Evolutionary conservation across 2,888 invertebrate genomes (phyloP).

Genomic region (Brachypalpus laphriformis): DNA sequence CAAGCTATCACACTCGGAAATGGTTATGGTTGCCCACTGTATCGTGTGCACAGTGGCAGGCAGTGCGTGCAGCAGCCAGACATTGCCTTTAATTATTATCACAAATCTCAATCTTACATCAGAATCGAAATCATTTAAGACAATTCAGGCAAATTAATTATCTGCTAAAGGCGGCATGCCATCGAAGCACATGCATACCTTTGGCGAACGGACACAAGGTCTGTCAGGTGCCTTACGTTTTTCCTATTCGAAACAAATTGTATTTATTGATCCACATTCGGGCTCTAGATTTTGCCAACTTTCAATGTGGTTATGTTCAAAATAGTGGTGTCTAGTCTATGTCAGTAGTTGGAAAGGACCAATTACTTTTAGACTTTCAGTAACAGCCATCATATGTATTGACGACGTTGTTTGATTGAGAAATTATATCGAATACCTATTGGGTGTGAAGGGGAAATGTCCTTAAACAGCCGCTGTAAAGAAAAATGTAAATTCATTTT

Average conservation of each 20-base stretch:
- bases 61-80: slow-evolving; percentile 16
- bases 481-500: too few species aligned
- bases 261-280: slow-evolving; percentile 64
- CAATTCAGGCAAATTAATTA: slow-evolving; percentile 74
- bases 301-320: slow-evolving; percentile 57
- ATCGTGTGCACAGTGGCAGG: background rate
- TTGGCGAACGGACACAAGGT: slow-evolving; percentile 68
- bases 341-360: slow-evolving; percentile 47
- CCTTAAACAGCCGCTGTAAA: background rate
- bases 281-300: slow-evolving; percentile 39
- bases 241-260: slow-evolving; percentile 50
- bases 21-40: slow-evolving; percentile 5
- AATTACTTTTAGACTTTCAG: slow-evolving; percentile 47
- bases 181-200: slow-evolving; percentile 58
- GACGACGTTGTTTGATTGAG: slow-evolving; percentile 9
- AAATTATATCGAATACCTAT: background rate
- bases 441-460: background rate
- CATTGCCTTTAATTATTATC: slow-evolving; percentile 70
- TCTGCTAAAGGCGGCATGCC: slow-evolving; percentile 70
- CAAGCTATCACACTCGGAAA: slow-evolving; percentile 40
- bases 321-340: background rate
- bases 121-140: slow-evolving; percentile 64
- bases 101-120: slow-evolving; percentile 65
- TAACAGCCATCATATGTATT: background rate
- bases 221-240: slow-evolving; percentile 59